These are phyloP conservation scores for Tor tambroides DNA, from an alignment of 2,113 vertebrate genomes.

Conservation along the genomic window DNA sequence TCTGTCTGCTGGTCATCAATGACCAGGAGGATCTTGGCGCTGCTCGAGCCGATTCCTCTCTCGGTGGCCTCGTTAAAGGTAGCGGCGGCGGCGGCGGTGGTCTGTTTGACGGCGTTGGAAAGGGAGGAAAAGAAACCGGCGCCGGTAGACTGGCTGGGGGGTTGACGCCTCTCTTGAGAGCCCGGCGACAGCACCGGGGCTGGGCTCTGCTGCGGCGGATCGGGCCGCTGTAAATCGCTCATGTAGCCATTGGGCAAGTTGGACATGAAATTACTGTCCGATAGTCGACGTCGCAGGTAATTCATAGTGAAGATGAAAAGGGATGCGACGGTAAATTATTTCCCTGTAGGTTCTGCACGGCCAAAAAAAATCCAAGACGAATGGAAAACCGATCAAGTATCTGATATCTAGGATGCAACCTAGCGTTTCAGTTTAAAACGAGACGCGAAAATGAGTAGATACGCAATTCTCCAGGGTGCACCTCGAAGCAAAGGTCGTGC, in stretches of 20 bases:
- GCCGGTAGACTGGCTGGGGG: slow-evolving; percentile 69
- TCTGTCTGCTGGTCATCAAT: slow-evolving; percentile 88
- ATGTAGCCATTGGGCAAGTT: slow-evolving; percentile 93
- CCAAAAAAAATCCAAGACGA: not conserved
- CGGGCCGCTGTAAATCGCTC: slow-evolving; percentile 85
- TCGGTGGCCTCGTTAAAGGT: slow-evolving; percentile 86
- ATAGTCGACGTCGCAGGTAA: slow-evolving; percentile 90
- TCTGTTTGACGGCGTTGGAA: slow-evolving; percentile 91
- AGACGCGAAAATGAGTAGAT: slow-evolving; percentile 9
- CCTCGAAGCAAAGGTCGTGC: slow-evolving; percentile 27
- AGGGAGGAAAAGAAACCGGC: slow-evolving; percentile 88
- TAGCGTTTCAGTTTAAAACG: not conserved
- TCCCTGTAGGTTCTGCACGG: slow-evolving; percentile 37
- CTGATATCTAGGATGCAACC: not conserved
- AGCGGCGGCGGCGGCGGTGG: slow-evolving; percentile 85
- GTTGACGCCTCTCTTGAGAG: slow-evolving; percentile 78
- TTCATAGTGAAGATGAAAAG: slow-evolving; percentile 78
- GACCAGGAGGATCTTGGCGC: slow-evolving; percentile 83
- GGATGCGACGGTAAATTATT: slow-evolving; percentile 11
- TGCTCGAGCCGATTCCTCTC: slow-evolving; percentile 77
- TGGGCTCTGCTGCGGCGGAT: slow-evolving; percentile 81
- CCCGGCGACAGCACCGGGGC: slow-evolving; percentile 77
- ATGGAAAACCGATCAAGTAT: not conserved
- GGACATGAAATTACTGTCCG: slow-evolving; percentile 94
- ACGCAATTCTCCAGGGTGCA: slow-evolving; percentile 28